Evolutionary conservation across 1,140 invertebrate genomes (phyloP), one percentile per base, ranked within the genome.

Genomic region (Eurosta solidaginis): DNA sequence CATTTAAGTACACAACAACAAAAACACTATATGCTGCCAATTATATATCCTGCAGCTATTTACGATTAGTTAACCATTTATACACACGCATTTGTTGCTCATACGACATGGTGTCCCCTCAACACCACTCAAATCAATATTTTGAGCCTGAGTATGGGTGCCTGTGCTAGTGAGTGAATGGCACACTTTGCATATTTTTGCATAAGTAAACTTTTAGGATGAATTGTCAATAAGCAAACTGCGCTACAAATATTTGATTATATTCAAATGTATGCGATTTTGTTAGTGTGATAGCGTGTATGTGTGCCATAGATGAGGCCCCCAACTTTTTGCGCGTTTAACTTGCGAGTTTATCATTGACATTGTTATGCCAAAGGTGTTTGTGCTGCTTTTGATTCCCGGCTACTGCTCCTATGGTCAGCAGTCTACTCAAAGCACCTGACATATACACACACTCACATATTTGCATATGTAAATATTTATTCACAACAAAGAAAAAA

Each of bases 321-420:
- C 49, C 49, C 49, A n/a, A 52, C 49, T 22, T 25, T 52, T 52
- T 68, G 59, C 2, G n/a, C 33, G 59, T 9, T 68, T 68, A 9
- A 2, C 76, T 49, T 79, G 45, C 78, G 79, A 84, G 83, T 85
- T 83, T 83, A 85, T 85, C 83, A 85, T 85, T 85, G 83, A 85
- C 83, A 85, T 85, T 85, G 83, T 85, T 84, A 80, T 80, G 82
- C 78, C 82, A 81, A 84, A 84, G 83, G 83, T 84, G 83, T 84
- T 84, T 52, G 73, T 40, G 54, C 44, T 77, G 73, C 77, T 20
- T 40, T 2, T 29, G 45, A 75, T 76, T 79, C 79, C 79, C 78
- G 78, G 68, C 47, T 42, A 29, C 25, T 63, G 50, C 74, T 78
- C 80, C 79, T 78, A 81, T 50, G 49, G 4, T 50, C 20, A 50